Conservation (phyloP, 2,113 vertebrate species). For the Alouatta palliata region DNA sequence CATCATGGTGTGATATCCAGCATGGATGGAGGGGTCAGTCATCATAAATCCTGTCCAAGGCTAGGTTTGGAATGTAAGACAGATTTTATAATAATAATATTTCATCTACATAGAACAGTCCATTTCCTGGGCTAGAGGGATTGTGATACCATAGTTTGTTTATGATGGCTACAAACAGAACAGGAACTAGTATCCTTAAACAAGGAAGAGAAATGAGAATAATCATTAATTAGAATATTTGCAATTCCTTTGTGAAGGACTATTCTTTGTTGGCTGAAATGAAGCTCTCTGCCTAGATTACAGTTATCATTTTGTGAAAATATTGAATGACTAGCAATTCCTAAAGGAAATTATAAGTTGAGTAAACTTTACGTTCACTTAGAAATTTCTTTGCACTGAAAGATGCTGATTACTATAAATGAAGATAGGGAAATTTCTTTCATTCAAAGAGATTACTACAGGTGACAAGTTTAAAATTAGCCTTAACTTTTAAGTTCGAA, state of each 20-base stretch:
- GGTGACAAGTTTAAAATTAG: constrained; percentile 16
- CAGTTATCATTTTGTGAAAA: constrained; percentile 46
- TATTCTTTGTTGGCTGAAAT: constrained; percentile 57
- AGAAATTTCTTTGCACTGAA: background rate
- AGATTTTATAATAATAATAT: constrained; percentile 8
- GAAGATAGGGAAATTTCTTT: background rate
- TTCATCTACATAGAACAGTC: background rate
- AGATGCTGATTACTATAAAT: constrained; percentile 40
- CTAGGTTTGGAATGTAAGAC: background rate
- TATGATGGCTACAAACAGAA: constrained; percentile 14
- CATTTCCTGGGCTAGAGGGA: background rate
- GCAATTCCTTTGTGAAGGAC: constrained; percentile 40
- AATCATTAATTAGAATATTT: constrained; percentile 51
- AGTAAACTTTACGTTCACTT: constrained; percentile 31
- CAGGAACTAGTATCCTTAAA: constrained; percentile 19
- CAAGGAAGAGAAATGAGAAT: constrained; percentile 43
- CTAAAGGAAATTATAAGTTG: constrained; percentile 52
- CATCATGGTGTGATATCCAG: background rate
- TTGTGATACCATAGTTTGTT: background rate
- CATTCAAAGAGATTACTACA: background rate
- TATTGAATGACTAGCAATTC: constrained; percentile 33
- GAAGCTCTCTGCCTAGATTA: constrained; percentile 43
- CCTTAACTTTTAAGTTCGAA: background rate
- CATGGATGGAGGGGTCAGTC: background rate
- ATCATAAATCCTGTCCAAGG: background rate